These are phyloP conservation scores for Geococcyx californianus DNA, from an alignment of 2,113 vertebrate genomes.

Conservation along the genomic window DNA sequence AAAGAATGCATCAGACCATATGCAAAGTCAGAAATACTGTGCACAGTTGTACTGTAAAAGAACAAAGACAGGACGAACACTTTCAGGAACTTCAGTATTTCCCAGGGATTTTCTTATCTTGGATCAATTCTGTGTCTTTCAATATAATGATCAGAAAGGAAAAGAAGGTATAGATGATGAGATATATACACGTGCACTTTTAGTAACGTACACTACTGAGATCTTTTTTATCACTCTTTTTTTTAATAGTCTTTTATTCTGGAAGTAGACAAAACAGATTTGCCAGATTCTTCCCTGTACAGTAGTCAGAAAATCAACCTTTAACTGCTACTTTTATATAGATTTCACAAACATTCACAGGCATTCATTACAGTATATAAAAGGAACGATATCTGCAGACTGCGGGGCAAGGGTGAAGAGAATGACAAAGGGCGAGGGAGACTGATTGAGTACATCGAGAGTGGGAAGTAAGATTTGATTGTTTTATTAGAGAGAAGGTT, in stretches of 20 bases:
- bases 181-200: not conserved
- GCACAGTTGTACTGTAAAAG: not conserved
- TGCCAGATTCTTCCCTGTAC: not conserved
- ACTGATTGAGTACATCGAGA: slow-evolving; percentile 3
- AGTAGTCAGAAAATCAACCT: not conserved
- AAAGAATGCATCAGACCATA: not conserved
- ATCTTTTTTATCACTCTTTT: not conserved
- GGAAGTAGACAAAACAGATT: not conserved
- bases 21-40: not conserved
- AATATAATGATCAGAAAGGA: not conserved
- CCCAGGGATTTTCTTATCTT: not conserved
- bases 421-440: slow-evolving; percentile 5
- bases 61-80: not conserved
- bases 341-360: not conserved
- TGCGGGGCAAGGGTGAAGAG: not conserved
- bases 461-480: slow-evolving; percentile 26
- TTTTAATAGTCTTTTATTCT: not conserved
- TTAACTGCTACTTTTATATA: slow-evolving; percentile 11
- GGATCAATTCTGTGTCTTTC: not conserved
- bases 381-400: slow-evolving; percentile 6
- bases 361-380: slow-evolving; percentile 14
- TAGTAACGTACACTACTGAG: not conserved
- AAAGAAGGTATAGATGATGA: not conserved
- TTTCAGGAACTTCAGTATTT: not conserved
- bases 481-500: slow-evolving; percentile 63